Evolutionary conservation across 2,113 vertebrate genomes (phyloP), one percentile per base, ranked within the genome.

Genomic region (Pelecanoides urinatrix): DNA sequence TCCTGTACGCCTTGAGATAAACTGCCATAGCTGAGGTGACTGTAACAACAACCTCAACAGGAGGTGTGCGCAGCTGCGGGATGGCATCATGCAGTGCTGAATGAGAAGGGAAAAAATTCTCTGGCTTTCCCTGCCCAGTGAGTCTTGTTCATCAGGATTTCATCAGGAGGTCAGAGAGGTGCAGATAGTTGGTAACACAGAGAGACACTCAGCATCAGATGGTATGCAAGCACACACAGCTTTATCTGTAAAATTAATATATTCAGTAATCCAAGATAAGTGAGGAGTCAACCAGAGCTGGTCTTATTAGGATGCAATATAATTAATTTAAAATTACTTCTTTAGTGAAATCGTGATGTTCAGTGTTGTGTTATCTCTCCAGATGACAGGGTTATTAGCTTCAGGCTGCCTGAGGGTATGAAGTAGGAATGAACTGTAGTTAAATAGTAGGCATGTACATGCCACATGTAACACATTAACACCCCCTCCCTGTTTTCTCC

Each of bases 311-410:
- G 66, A 82, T 56, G 53, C 14, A 26, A 79, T 79, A 72, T 70
- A 95, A 97, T 97, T 98, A 97, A 97, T 93, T 97, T 93, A 15
- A 96, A 97, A 96, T 94, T 73, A 95, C 80, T 96, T 95, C 91
- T 92, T 97, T 95, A 96, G 94, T 90, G 74, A 95, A 94, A 96
- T 67, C 90, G 73, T 74, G 90, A 97, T 70, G 56, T 86, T 65
- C 71, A 90, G 71, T 80, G 73, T 94, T 96, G 71, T 68, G 93
- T 83, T 92, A 85, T 94, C 87, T 81, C 89, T 95, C 87, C 74
- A 90, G 94, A 94, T 88, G 88, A 95, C 86, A 96, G 91, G 59
- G 25, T 85, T 83, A 88, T 98, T 97, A 95, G 88, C 78, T 90
- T 90, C 83, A 40, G n/a, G 42, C 52, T 95, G 90, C 92, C 96